Base-by-base conservation (phyloP, 2,113 vertebrate species). In the Scopus umbretta region DNA sequence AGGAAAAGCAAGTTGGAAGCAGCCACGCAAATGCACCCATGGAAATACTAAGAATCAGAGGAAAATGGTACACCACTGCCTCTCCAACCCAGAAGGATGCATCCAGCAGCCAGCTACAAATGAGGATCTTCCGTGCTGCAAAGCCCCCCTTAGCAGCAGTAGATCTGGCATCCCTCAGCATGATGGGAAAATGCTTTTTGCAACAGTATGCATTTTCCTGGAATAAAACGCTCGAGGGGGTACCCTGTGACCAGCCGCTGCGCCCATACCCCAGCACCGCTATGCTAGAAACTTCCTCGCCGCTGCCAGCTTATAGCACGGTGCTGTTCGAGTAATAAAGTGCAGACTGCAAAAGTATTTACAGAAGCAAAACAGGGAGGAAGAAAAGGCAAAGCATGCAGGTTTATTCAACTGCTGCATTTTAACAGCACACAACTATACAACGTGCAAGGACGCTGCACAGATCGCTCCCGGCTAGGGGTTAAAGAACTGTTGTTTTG, bases 231-330 rank as follows among this genome's bases (percentile, higher is more conserved):
- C 36, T 52, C 3, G 17, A 62, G 22, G 16, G 17, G 6, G 9
- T 30, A 68, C 40, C 21, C 71, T 32, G 42, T 14, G 21, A 78
- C 70, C 2, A 0, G 32, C 25, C 0, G 2, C 53, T 59, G 58
- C 1, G 1, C 16, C 32, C 6, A 2, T 3, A 38, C 4, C 50
- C 21, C 75, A 80, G 55, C 73, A 68, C 30, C 3, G 4, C 0
- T 0, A 32, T 21, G 34, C 47, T 49, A 55, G 45, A 78, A 91
- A 78, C 36, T 12, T 70, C 71, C 56, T 45, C 2, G 0, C 7
- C 0, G 0, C 43, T 80, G 67, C 45, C 70, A 85, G 61, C 65
- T 61, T 61, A 63, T 26, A 75, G 79, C 26, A 12, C 0, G 0
- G 34, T 34, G 63, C 43, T 74, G 40, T 32, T 55, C 38, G 4